Conservation (phyloP, 2,797 vertebrate species). For the Gymnopithys bicolor region DNA sequence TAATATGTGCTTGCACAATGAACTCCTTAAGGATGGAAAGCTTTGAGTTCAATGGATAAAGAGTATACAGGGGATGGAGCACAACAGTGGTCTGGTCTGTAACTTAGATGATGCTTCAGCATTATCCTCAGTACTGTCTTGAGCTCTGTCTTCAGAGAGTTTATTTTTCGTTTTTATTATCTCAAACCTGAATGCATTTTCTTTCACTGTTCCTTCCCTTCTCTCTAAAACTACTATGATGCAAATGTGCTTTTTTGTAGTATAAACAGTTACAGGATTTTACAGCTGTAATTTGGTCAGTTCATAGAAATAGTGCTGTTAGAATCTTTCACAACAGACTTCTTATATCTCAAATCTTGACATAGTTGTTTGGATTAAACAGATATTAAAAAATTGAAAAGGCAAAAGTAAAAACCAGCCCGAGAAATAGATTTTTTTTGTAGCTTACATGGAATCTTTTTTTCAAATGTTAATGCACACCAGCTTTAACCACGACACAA, state of each 20-base stretch:
- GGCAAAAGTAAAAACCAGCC: neutral
- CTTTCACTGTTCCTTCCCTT: neutral
- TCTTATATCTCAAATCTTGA: neutral
- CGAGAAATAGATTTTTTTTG: neutral
- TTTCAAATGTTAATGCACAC: neutral
- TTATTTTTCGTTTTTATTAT: neutral
- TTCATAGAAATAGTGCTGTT: neutral
- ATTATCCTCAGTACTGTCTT: neutral
- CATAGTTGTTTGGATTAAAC: neutral
- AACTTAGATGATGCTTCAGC: neutral
- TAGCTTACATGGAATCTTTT: neutral
- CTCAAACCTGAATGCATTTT: neutral
- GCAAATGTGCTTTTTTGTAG: neutral
- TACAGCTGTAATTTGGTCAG: neutral
- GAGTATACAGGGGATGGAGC: neutral
- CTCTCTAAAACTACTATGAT: neutral
- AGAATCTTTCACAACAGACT: neutral
- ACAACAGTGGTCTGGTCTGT: neutral
- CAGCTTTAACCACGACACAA: neutral
- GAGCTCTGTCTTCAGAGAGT: neutral
- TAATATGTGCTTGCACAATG: neutral
- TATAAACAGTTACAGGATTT: neutral
- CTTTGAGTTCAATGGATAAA: neutral
- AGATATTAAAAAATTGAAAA: neutral
- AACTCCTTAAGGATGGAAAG: neutral